Evolutionary conservation across 2,888 invertebrate species (phyloP).

Genomic region (Andrena minutula): DNA sequence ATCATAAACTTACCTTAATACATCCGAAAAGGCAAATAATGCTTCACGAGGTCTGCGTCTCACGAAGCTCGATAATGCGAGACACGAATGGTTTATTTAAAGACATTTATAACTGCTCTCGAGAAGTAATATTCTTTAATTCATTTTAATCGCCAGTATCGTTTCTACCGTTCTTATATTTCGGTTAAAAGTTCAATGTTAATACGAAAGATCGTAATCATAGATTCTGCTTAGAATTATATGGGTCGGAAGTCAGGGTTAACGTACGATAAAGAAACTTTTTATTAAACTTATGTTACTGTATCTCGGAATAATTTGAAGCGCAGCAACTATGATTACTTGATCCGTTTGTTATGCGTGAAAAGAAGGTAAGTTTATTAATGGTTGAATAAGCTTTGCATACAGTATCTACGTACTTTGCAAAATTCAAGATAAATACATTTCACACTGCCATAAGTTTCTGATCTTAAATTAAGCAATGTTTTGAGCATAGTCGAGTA

Average conservation of each 20-base stretch:
- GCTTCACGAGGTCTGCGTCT: not conserved
- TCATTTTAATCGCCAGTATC: not conserved
- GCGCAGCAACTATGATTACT: conserved; percentile 38
- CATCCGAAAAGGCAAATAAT: conserved; percentile 1
- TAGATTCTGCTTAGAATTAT: conserved; percentile 34
- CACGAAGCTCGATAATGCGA: not conserved
- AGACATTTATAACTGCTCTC: conserved; percentile 3
- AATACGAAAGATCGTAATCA: conserved; percentile 24
- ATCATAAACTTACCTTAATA: conserved; percentile 53
- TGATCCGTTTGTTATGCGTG: conserved; percentile 32
- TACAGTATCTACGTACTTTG: conserved; percentile 6
- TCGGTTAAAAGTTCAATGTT: conserved; percentile 9
- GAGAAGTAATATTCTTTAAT: not conserved
- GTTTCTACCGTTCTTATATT: conserved; percentile 3
- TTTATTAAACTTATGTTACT: conserved; percentile 19
- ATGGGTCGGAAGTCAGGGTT: conserved; percentile 29
- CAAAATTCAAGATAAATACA: conserved; percentile 24
- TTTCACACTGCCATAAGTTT: not conserved
- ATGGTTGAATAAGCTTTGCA: not conserved
- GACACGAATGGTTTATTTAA: conserved; percentile 5
- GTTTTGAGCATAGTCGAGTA: not conserved
- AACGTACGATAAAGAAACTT: conserved; percentile 13
- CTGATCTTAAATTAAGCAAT: not conserved
- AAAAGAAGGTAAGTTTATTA: conserved; percentile 56
- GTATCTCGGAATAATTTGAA: conserved; percentile 7